Conservation (phyloP, 2,888 invertebrate species). For the Desoria tigrina region DNA sequence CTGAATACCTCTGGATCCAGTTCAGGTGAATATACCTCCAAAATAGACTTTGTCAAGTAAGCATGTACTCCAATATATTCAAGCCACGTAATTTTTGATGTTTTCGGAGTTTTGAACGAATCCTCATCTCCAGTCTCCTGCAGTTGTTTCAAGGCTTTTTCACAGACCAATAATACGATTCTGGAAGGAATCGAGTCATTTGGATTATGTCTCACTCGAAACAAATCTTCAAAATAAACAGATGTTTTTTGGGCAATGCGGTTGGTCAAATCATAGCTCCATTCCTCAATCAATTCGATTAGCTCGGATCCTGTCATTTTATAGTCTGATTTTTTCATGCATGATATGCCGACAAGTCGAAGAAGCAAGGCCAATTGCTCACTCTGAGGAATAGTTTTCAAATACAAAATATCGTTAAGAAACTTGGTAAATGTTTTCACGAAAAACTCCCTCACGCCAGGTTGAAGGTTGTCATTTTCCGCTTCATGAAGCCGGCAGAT, state of each 20-base stretch:
- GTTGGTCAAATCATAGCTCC: constrained; percentile 24
- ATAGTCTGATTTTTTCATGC: constrained; percentile 24
- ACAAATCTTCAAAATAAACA: constrained; percentile 12
- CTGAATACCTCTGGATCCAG: neutral
- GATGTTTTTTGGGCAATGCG: constrained; percentile 10
- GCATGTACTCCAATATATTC: constrained; percentile 40
- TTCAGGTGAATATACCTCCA: constrained; percentile 16
- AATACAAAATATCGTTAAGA: neutral
- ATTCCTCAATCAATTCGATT: constrained; percentile 28
- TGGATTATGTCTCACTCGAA: neutral
- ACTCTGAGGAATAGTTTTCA: neutral
- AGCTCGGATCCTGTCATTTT: constrained; percentile 25
- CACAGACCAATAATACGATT: neutral
- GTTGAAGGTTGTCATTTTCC: neutral
- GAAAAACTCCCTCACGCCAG: constrained; percentile 1
- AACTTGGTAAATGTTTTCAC: neutral
- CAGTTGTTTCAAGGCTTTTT: neutral
- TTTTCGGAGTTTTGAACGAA: neutral
- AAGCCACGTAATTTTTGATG: constrained; percentile 10
- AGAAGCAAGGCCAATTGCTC: constrained; percentile 22
- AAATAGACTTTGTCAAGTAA: constrained; percentile 30
- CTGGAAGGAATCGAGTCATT: neutral
- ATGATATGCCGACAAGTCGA: constrained; percentile 25
- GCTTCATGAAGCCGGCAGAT: constrained; percentile 3
- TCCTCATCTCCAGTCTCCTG: neutral